Base-by-base conservation (phyloP, 2,113 vertebrate genomes). In the Varanus salvator region DNA sequence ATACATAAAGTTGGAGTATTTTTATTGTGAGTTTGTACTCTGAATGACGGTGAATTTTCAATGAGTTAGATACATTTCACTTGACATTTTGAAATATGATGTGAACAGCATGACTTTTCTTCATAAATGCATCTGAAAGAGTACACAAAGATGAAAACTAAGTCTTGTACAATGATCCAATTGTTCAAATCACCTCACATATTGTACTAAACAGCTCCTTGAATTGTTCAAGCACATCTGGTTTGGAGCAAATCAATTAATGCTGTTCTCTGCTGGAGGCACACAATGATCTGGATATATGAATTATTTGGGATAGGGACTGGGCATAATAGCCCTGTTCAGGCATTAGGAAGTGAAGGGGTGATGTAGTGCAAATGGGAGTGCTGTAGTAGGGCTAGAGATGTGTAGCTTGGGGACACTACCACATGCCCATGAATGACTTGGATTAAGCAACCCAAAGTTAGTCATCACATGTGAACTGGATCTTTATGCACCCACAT, bases 1-100 rank as follows among this genome's bases (percentile, higher is more conserved):
- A 89, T 89, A 77, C 77, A 85, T 89, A n/a, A 89, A 77, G 21
- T 69, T 66, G 14, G 15, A 78, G 31, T 7, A 52, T 78, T 85
- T 86, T 85, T 89, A 78, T 85, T 80, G 75, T 85, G 83, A 85
- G 48, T 80, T 90, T 93, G 85, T 92, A 87, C 80, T 2, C 1
- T 27, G 25, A 86, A 1, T 80, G 44, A 76, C 21, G 88, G 38
- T 80, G 14, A 82, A 27, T 92, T 92, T 94, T 91, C 12, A 72
- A 94, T 91, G 23, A 0, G 64, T 11, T 88, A 76, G 91, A 89
- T 83, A 11, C 78, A 74, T 31, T 2, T 84, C 78, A 64, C 1
- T 3, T 90, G 74, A 76, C 11, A 81, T 17, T 87, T 86, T 72
- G 77, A 64, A 86, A 64, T 86, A 90, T 71, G n/a, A 60, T 64